Evolutionary conservation across 2,797 vertebrate species (phyloP), one percentile per base, ranked within the genome.

Genomic region (Mastacembelus armatus): DNA sequence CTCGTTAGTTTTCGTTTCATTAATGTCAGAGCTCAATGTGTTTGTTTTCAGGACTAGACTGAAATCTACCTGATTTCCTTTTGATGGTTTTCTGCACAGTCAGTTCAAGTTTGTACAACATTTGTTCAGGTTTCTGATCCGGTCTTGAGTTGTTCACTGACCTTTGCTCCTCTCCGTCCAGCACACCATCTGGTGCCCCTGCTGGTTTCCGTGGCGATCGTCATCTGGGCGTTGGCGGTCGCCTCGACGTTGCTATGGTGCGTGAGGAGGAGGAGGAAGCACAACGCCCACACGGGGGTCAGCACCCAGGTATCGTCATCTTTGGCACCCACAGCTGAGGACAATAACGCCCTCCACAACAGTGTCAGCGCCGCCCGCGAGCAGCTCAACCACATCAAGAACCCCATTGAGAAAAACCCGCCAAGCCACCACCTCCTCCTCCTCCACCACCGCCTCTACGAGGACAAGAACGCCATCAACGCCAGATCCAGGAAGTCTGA

Each of bases 381-480:
- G 86, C 95, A 96, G 82, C 94, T 97, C 66, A 94, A 96, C 78
- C 96, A 97, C 91, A 98, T 98, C 57, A 96, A 95, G 80, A 98
- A 98, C 89, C 95, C 95, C 64, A 96, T 98, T 0, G 95, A 96
- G 91, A 98, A 96, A 65, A 95, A 92, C 0, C 91, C 91, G 0
- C 80, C 93, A 29, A 94, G 4, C 58, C 71, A 91, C 0, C 44
- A 38, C 1, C 87, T 92, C 0, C 62, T 11, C 32, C 62, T 26
- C 2, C 93, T 93, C 0, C 90, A 91, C 44, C 95, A 95, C 86
- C 73, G 54, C 14, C 67, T 65, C 15, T 93, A 94, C 0, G 93
- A 95, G 49, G 95, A 92, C 92, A 96, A 96, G 88, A 97, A 97
- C 89, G 92, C 93, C 0, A 93, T 95, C 91, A 94, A 95, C 10